Conservation (phyloP, 2,888 invertebrate genomes). For the Callinectes sapidus region DNA sequence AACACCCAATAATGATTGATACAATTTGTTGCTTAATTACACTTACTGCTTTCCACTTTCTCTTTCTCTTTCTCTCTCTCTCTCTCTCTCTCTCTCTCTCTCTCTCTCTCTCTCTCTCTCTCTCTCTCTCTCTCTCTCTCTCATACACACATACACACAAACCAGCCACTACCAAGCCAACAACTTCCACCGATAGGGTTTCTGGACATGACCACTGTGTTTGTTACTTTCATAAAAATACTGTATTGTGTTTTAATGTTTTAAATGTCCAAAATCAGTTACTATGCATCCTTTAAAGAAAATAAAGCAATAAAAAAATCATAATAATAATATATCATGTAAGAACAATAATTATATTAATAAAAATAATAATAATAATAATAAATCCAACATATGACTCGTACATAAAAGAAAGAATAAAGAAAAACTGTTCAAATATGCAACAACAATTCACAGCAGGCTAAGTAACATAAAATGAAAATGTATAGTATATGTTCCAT, state of each 20-base stretch:
- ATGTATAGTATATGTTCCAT: background rate
- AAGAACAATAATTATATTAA: background rate
- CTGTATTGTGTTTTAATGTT: conserved; percentile 20
- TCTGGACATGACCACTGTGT: background rate
- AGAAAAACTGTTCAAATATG: background rate
- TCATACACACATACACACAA: background rate
- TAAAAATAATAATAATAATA: background rate
- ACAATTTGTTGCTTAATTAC: conserved; percentile 8
- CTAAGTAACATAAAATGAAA: background rate
- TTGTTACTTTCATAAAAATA: conserved; percentile 31
- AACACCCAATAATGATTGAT: conserved; percentile 18
- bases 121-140: background rate
- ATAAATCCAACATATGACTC: background rate
- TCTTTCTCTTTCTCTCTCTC: too few relatives aligned
- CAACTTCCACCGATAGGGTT: background rate
- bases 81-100: background rate
- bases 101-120: background rate
- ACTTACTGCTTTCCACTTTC: background rate
- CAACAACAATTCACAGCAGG: background rate
- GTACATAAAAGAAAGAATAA: background rate
- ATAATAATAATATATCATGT: background rate
- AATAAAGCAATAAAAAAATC: background rate
- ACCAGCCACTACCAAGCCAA: background rate
- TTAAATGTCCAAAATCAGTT: conserved; percentile 2
- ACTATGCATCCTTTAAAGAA: conserved; percentile 6